Percentiles rank a stretch among this genome's conserved stretches.
These are phyloP conservation scores for Apis cerana DNA, from an alignment of 1,140 invertebrate genomes.

Conservation along the genomic window DNA sequence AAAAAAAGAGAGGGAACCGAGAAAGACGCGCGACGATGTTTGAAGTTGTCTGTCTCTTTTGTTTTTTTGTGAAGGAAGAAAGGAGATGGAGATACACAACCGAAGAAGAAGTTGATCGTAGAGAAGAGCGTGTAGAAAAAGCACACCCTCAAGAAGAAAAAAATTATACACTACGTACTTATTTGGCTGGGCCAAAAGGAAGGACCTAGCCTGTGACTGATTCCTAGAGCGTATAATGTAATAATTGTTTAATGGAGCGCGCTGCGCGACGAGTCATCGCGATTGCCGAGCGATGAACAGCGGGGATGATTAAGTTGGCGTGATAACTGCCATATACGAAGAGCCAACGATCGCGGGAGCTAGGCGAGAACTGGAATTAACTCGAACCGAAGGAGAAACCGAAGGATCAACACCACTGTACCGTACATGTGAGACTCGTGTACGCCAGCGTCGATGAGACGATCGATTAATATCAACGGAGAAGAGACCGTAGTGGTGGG, in stretches of 20 bases:
- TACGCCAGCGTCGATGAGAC: slow-evolving; percentile 27
- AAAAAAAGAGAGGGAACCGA: not conserved
- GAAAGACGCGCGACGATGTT: slow-evolving; percentile 27
- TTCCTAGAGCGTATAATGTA: slow-evolving; percentile 69
- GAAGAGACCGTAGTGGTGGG: not conserved
- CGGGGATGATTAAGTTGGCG: slow-evolving; percentile 39
- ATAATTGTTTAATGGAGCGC: slow-evolving; percentile 64
- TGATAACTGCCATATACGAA: slow-evolving; percentile 51
- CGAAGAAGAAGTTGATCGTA: not conserved
- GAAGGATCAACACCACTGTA: slow-evolving; percentile 22
- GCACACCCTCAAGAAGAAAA: not conserved
- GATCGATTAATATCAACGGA: slow-evolving; percentile 45
- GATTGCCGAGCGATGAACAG: slow-evolving; percentile 41
- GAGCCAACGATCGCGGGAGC: slow-evolving; percentile 48
- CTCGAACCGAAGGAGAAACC: slow-evolving; percentile 31
- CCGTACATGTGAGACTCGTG: not conserved
- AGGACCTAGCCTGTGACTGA: slow-evolving; percentile 61
- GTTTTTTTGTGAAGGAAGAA: slow-evolving; percentile 41
- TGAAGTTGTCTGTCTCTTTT: slow-evolving; percentile 11
- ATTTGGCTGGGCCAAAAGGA: slow-evolving; percentile 57
- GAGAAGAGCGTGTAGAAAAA: slow-evolving; percentile 30
- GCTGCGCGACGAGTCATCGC: slow-evolving; percentile 53
- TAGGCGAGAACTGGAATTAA: slow-evolving; percentile 48
- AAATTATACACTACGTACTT: slow-evolving; percentile 62
- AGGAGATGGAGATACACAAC: slow-evolving; percentile 4